phyloP scores from a whole-genome alignment of 2,113 vertebrate genomes.

The Ia io region DNA sequence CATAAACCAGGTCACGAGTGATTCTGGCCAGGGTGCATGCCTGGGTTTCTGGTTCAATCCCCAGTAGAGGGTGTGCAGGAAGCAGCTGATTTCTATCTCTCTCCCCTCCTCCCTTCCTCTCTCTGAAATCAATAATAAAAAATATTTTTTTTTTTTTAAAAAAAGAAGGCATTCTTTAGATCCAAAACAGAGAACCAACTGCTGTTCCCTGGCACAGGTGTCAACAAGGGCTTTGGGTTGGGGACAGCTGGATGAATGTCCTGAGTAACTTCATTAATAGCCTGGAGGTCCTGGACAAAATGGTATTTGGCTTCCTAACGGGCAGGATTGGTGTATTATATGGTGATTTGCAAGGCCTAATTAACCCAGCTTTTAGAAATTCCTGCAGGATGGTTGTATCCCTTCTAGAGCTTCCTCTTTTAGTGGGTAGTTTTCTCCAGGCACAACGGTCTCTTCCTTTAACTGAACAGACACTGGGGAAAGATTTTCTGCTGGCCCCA shows the following conservation, averaged over 20 bases:
- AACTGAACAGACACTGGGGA: not conserved
- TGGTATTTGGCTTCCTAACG: not conserved
- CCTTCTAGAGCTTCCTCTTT: not conserved
- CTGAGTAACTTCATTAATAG: not conserved
- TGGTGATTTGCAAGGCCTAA: not conserved
- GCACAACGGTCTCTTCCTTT: not conserved
- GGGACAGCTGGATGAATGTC: not conserved
- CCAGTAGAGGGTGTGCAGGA: no score
- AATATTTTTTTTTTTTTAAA: no score
- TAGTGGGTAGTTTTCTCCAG: not conserved
- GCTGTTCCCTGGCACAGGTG: not conserved
- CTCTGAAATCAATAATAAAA: no score
- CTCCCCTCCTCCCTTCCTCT: no score
- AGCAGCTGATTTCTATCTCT: no score
- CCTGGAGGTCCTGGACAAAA: not conserved
- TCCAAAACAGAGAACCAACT: not conserved
- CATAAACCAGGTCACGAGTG: no score
- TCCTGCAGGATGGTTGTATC: not conserved
- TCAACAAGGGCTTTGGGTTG: not conserved
- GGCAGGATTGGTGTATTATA: not conserved
- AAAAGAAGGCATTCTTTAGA: not conserved
- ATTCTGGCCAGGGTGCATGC: no score
- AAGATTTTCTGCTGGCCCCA: not conserved
- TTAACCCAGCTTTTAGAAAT: not conserved
- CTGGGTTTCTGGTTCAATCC: no score